These are phyloP conservation scores for Hypotaenidia philippensis DNA, from an alignment of 2,797 vertebrate genomes.

Conservation along the genomic window DNA sequence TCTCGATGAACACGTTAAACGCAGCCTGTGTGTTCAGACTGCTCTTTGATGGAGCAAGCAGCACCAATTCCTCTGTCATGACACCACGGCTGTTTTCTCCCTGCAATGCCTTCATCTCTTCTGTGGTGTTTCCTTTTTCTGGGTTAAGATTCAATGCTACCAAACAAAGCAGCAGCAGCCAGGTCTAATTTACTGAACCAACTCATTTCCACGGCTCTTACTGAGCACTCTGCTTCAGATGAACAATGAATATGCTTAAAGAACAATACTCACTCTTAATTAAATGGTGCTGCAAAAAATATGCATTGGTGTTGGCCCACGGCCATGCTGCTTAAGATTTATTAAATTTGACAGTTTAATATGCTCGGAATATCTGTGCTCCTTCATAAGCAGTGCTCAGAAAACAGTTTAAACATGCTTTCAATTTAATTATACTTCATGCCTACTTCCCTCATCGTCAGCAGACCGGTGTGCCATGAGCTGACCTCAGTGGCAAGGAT, in stretches of 20 bases:
- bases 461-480: not conserved
- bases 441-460: not conserved
- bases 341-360: conserved; percentile 68
- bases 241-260: conserved; percentile 53
- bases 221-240: not conserved
- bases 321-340: conserved; percentile 41
- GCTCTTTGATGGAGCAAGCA: not conserved
- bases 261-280: conserved; percentile 61
- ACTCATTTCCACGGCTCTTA: conserved; percentile 2
- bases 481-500: not conserved
- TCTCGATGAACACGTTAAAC: rapidly evolving
- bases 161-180: not conserved
- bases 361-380: conserved; percentile 26
- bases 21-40: not conserved
- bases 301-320: conserved; percentile 19
- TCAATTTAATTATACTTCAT: conserved; percentile 44
- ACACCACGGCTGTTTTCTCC: not conserved
- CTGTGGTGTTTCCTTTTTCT: not conserved
- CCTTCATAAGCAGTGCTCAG: conserved; percentile 37
- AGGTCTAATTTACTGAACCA: conserved; percentile 5
- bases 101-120: not conserved
- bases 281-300: conserved; percentile 52
- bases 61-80: rapidly evolving
- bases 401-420: conserved; percentile 56
- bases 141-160: not conserved